phyloP scores from a whole-genome alignment of 2,797 vertebrate genomes.

The Amblyopsis hoosieri region DNA sequence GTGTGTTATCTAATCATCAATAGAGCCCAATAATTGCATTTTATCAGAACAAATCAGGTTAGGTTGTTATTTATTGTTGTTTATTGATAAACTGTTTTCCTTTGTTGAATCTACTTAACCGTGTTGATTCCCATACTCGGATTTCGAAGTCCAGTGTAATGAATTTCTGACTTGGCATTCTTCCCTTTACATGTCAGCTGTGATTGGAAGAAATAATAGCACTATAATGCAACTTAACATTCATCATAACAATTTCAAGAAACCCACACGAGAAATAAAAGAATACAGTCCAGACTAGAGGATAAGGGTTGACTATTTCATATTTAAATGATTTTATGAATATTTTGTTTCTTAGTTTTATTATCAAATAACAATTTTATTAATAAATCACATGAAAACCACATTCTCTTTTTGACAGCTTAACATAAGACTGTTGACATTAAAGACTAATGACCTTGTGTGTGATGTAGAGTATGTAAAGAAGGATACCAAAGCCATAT shows the following conservation, averaged over 20 bases:
- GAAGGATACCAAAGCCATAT: constrained; percentile 94
- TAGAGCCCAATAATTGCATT: too few relatives aligned
- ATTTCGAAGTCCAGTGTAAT: constrained; percentile 48
- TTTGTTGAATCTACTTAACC: constrained; percentile 71
- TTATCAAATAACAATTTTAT: background rate
- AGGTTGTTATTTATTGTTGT: too few relatives aligned
- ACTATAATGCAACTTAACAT: constrained; percentile 2
- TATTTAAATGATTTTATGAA: too few relatives aligned
- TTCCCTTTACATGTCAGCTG: constrained; percentile 87
- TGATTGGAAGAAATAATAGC: constrained; percentile 38
- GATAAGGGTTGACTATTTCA: too few relatives aligned
- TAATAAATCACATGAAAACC: background rate
- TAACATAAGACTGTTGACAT: background rate
- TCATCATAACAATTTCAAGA: background rate
- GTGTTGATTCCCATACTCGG: constrained; percentile 72
- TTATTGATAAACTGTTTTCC: too few relatives aligned
- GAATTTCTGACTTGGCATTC: constrained; percentile 60
- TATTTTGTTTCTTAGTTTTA: background rate
- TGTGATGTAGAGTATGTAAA: constrained; percentile 93
- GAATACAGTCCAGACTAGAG: too few relatives aligned
- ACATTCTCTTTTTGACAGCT: background rate
- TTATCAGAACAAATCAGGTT: too few relatives aligned
- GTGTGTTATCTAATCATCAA: too few relatives aligned
- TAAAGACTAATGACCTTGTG: constrained; percentile 82
- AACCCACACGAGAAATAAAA: background rate